A percentile compares a stretch with the other conserved stretches of the same genome.
phyloP scores from a whole-genome alignment of 2,113 vertebrate species.

The Macrotis lagotis region DNA sequence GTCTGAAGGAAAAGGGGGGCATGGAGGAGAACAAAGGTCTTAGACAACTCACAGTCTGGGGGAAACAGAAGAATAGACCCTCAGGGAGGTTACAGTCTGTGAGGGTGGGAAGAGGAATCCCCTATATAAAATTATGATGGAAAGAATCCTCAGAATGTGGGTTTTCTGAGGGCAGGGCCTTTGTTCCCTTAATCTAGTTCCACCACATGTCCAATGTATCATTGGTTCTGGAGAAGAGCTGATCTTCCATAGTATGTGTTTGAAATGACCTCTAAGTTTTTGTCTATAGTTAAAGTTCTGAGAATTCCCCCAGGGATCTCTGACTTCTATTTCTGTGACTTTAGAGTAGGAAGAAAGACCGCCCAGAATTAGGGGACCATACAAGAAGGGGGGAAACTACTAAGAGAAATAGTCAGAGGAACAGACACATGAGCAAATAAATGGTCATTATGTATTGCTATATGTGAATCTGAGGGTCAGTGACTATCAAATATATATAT shows the following conservation, averaged over 20 bases:
- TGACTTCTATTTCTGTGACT: background rate
- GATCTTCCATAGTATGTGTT: background rate
- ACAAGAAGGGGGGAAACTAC: background rate
- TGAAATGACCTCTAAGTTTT: background rate
- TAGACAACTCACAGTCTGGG: background rate
- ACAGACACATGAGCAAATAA: background rate
- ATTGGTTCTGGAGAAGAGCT: background rate
- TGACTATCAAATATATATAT: background rate
- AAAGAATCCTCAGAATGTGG: background rate
- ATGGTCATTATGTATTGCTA: rapidly evolving
- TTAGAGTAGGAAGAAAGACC: background rate
- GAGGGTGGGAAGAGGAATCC: background rate
- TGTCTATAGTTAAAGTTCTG: background rate
- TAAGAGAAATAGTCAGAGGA: background rate
- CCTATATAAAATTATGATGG: background rate
- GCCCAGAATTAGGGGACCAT: background rate
- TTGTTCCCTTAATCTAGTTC: background rate
- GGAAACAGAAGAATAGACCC: background rate
- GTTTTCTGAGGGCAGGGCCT: background rate
- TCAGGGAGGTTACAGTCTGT: background rate
- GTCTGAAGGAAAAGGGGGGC: background rate
- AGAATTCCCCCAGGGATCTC: background rate
- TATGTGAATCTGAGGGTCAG: background rate
- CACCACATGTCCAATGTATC: background rate
- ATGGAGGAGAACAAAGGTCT: background rate